Base-by-base conservation (phyloP, 2,888 invertebrate species). In the Catotricha subobsoleta region DNA sequence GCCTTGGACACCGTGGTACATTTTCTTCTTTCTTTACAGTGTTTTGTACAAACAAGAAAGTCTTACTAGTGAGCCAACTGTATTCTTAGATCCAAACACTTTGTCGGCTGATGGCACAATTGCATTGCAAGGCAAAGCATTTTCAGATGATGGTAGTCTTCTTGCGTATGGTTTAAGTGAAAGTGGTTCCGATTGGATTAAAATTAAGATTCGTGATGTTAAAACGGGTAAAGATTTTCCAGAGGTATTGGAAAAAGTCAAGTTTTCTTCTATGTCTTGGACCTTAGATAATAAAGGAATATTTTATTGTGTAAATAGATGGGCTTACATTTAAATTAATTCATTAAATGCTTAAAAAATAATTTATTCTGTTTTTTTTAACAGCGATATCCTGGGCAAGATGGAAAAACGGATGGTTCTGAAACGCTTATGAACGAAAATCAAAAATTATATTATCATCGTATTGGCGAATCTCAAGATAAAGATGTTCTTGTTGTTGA, bases 181-280 rank as follows among this genome's bases (percentile, higher is more conserved):
- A 45, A 88, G 87, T 59, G 97, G 97, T 1, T 94, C 94, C 2
- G 97, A 98, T 60, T 97, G 97, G 97, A 76, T 80, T 48, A 87
- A 83, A 39, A 86, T 97, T 52, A 79, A 80, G 54, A 76, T 87
- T 50, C 78, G 78, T 50, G 71, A 80, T 64, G 77, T 81, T 1
- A 71, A 59, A 31, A 59, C 66, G 65, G 83, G 83, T 41, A 69
- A 84, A 56, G 87, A 94, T 55, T 81, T 86, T 49, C 74, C 80
- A 12, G 97, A 98, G 60, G 71, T 76, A n/a, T 66, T 98, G 47
- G 76, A 81, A 52, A 84, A 87, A 58, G 84, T 94, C 0, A 95
- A 95, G 62, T 95, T 86, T 60, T 83, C 91, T 2, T 71, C 78
- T 12, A 74, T 95, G 64, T 72, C 86, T 1, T 98, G 95, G 95